These are phyloP conservation scores for Myoxocephalus aenaeus DNA, from an alignment of 2,797 vertebrate genomes.

Conservation along the genomic window DNA sequence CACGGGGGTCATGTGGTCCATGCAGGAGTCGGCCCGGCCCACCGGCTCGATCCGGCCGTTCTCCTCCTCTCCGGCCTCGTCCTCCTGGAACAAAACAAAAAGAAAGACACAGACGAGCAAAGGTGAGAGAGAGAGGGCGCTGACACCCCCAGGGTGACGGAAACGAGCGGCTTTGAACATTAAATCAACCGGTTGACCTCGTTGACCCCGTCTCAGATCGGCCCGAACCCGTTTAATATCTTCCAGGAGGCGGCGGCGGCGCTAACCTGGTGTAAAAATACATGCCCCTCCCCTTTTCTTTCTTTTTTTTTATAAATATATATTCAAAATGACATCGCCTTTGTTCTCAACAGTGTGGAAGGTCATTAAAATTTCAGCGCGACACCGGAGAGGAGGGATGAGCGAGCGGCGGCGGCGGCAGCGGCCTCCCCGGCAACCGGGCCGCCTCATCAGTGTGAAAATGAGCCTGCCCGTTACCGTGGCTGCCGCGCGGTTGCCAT, in stretches of 20 bases:
- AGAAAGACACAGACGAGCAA: background rate
- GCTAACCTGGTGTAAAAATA: slow-evolving; percentile 70
- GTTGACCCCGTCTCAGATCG: background rate
- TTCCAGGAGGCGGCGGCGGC: background rate
- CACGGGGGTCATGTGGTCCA: slow-evolving; percentile 84
- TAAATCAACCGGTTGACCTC: background rate
- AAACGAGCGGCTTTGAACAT: background rate
- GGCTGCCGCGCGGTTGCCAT: slow-evolving; percentile 75
- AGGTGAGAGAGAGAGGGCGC: background rate
- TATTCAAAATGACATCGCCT: slow-evolving; percentile 24
- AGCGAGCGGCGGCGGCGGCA: slow-evolving; percentile 35
- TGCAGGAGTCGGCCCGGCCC: slow-evolving; percentile 90
- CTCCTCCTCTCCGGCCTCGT: slow-evolving; percentile 72
- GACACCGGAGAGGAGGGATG: slow-evolving; percentile 68
- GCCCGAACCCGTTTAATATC: background rate
- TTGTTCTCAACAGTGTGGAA: slow-evolving; percentile 43
- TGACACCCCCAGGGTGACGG: too few relatives aligned
- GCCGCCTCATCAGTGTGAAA: slow-evolving; percentile 79
- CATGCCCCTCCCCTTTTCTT: slow-evolving; percentile 39
- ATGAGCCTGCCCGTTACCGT: slow-evolving; percentile 65
- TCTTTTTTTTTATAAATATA: background rate
- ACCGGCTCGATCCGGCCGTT: slow-evolving; percentile 91
- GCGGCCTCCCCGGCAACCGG: slow-evolving; percentile 62
- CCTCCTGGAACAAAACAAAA: slow-evolving; percentile 64
- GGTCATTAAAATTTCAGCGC: slow-evolving; percentile 79